These are phyloP conservation scores for Asarcornis scutulata DNA, from an alignment of 2,113 vertebrate genomes.

Conservation along the genomic window DNA sequence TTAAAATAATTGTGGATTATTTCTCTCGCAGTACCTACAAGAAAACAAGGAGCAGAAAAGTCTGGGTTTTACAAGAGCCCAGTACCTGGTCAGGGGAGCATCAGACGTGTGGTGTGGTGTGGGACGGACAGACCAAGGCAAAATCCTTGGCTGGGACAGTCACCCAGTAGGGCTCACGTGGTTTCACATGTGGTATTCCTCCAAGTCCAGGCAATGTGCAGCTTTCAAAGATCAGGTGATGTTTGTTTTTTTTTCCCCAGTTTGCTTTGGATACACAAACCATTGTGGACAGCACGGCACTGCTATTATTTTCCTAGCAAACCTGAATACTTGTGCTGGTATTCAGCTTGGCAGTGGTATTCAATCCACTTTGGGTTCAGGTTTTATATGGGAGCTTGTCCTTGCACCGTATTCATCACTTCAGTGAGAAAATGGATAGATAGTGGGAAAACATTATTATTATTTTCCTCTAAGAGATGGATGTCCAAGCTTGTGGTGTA, in stretches of 20 bases:
- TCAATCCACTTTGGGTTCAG: not conserved
- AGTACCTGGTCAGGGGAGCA: not conserved
- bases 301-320: not conserved
- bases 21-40: not conserved
- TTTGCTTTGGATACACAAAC: not conserved
- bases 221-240: not conserved
- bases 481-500: not conserved
- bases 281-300: accelerated
- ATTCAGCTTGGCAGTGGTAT: accelerated
- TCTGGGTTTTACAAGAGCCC: not conserved
- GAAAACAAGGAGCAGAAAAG: not conserved
- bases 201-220: no score
- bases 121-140: not conserved
- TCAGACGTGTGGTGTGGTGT: not conserved
- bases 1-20: not conserved
- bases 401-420: not conserved
- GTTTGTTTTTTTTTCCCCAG: no score
- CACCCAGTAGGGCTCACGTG: not conserved
- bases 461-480: not conserved
- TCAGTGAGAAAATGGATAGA: not conserved
- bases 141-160: accelerated
- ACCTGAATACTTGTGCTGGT: accelerated
- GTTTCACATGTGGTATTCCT: accelerated
- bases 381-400: accelerated
- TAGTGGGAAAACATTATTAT: not conserved